phyloP scores from a whole-genome alignment of 1,140 invertebrate species.

The Daktulosphaira vitifoliae region DNA sequence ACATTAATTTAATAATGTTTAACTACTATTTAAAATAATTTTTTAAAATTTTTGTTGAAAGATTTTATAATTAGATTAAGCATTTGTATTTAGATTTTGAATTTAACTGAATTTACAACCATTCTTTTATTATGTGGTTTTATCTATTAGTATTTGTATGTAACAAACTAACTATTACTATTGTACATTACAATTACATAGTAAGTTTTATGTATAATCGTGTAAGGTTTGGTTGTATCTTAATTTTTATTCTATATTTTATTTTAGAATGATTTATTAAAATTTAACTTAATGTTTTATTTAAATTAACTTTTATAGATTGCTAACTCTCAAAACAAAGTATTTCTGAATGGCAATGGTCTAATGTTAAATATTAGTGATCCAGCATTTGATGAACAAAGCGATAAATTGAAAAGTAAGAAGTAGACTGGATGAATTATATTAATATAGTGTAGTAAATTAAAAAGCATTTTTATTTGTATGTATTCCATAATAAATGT shows the following conservation, averaged over 20 bases:
- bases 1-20: too few relatives aligned
- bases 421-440: conserved; percentile 25
- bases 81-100: too few relatives aligned
- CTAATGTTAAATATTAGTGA: conserved; percentile 97
- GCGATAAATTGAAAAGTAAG: conserved; percentile 55
- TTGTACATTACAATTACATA: background rate
- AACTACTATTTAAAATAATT: too few relatives aligned
- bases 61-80: too few relatives aligned
- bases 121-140: too few relatives aligned
- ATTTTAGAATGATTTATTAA: background rate
- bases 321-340: conserved; percentile 86
- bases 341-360: conserved; percentile 84
- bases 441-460: too few relatives aligned
- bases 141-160: too few relatives aligned
- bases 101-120: too few relatives aligned
- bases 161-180: too few relatives aligned
- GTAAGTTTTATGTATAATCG: background rate
- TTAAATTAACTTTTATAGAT: conserved; percentile 63
- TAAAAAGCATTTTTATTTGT: conserved; percentile 11
- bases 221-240: background rate
- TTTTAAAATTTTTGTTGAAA: too few relatives aligned
- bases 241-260: background rate
- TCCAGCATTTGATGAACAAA: conserved; percentile 79
- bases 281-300: background rate
- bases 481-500: conserved; percentile 7